Percentiles rank a stretch among this genome's conserved stretches.
phyloP scores from a whole-genome alignment of 2,888 invertebrate genomes.

The Teleogryllus oceanicus region DNA sequence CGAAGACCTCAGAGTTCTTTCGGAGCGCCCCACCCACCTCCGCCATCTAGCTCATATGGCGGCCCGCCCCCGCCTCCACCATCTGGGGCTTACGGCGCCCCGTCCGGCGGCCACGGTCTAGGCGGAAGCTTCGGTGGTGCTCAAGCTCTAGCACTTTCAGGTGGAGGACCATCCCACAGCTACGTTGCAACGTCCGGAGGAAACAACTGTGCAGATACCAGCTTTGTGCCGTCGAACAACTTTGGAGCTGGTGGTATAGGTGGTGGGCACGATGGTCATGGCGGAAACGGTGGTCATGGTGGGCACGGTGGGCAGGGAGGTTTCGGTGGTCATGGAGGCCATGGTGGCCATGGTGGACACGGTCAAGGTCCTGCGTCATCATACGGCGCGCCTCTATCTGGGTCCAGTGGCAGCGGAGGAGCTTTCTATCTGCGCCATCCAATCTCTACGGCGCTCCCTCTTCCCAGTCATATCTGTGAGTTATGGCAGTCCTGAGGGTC shows the following conservation, averaged over 20 bases:
- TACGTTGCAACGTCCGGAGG: slow-evolving; percentile 39
- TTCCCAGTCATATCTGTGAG: not conserved
- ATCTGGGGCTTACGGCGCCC: slow-evolving; percentile 22
- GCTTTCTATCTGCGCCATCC: slow-evolving; percentile 19
- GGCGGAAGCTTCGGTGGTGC: slow-evolving; percentile 41
- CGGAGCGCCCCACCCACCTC: slow-evolving; percentile 18
- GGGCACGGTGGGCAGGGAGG: slow-evolving; percentile 7
- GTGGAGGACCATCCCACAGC: slow-evolving; percentile 36
- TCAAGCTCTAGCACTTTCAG: slow-evolving; percentile 21
- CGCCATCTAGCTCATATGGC: not conserved
- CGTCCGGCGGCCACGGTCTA: slow-evolving; percentile 21
- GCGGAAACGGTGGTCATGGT: slow-evolving; percentile 29
- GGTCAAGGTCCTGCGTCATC: slow-evolving; percentile 35
- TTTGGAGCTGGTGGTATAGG: slow-evolving; percentile 33
- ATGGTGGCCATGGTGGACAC: slow-evolving; percentile 28
- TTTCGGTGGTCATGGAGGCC: slow-evolving; percentile 24
- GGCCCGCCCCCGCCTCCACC: slow-evolving; percentile 22
- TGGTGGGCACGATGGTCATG: slow-evolving; percentile 39
- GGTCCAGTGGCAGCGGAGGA: slow-evolving; percentile 32
- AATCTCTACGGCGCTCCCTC: slow-evolving; percentile 26
- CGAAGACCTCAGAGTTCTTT: not conserved
- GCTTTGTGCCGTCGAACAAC: slow-evolving; percentile 36
- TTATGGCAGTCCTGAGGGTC: slow-evolving; percentile 26
- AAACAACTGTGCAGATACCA: slow-evolving; percentile 35
- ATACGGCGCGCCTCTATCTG: slow-evolving; percentile 38